Conservation (phyloP, 2,888 invertebrate genomes). For the Heliconius cydno region DNA sequence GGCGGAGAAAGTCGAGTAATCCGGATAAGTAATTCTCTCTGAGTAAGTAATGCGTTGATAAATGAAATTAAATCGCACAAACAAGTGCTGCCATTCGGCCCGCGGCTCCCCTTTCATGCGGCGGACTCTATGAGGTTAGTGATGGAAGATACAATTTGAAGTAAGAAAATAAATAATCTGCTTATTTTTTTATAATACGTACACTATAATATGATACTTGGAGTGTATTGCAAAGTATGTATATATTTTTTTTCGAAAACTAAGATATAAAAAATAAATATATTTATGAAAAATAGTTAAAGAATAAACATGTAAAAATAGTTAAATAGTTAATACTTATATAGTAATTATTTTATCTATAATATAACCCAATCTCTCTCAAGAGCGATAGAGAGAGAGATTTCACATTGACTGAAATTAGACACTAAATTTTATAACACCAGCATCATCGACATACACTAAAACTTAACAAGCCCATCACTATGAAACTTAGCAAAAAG, state of each 20-base stretch:
- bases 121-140: constrained; percentile 57
- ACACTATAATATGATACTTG: neutral
- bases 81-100: constrained; percentile 76
- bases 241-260: no score
- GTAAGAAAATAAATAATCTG: neutral
- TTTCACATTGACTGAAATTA: no score
- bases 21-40: constrained; percentile 81
- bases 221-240: no score
- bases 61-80: constrained; percentile 84
- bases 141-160: constrained; percentile 48
- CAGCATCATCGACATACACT: constrained; percentile 22
- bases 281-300: no score
- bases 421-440: neutral
- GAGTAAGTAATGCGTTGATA: constrained; percentile 83
- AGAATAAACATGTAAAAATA: no score
- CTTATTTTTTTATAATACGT: neutral
- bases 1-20: constrained; percentile 71
- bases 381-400: no score
- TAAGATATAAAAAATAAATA: no score
- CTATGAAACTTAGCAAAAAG: constrained; percentile 72
- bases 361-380: no score
- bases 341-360: no score
- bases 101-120: constrained; percentile 69
- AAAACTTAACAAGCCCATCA: constrained; percentile 41
- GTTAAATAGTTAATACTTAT: no score